Conservation (phyloP, 2,113 vertebrate species). For the Meleagris gallopavo region DNA sequence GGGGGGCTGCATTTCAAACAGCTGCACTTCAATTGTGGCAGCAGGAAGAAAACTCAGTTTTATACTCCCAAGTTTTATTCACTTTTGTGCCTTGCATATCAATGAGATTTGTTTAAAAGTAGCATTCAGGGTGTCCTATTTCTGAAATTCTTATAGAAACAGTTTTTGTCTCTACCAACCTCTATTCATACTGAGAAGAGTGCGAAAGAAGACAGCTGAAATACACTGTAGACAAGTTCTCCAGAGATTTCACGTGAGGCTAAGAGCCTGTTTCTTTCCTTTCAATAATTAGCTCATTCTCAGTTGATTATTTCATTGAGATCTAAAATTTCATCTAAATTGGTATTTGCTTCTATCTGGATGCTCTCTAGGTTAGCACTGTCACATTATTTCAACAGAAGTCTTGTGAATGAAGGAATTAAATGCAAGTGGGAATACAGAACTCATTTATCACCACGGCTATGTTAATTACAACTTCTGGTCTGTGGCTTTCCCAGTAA, state of each 20-base stretch:
- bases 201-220: not conserved
- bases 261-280: not conserved
- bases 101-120: not conserved
- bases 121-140: not conserved
- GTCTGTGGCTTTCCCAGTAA: not conserved
- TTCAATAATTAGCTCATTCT: not conserved
- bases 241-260: not conserved
- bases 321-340: not conserved
- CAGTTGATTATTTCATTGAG: not conserved
- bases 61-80: not conserved
- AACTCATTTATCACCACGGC: not conserved
- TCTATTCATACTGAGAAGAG: not conserved
- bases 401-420: not conserved
- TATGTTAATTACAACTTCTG: not conserved
- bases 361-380: not conserved
- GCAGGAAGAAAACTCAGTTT: not conserved
- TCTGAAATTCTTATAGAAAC: not conserved
- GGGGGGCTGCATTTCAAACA: not conserved
- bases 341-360: not conserved
- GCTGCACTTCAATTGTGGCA: not conserved
- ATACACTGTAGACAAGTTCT: not conserved
- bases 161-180: not conserved
- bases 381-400: not conserved
- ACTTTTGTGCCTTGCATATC: not conserved
- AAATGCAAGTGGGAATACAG: not conserved